Evolutionary conservation across 2,797 vertebrate species (phyloP).

Genomic region (Tapera naevia): DNA sequence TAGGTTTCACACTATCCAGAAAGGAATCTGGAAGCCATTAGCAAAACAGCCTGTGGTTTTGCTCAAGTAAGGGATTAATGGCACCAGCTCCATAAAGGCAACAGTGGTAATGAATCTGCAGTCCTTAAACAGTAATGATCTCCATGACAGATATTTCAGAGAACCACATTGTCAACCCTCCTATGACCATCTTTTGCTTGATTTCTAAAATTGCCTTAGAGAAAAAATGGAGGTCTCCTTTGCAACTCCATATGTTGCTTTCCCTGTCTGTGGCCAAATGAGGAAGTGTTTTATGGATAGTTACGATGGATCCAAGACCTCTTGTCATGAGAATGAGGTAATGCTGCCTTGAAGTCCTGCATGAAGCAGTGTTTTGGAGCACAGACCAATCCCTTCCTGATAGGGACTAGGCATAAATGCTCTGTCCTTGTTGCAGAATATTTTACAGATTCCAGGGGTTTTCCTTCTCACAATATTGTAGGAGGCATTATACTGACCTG

Average conservation of each 20-base stretch:
- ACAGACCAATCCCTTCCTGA: neutral
- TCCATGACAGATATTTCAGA: neutral
- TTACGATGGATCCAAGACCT: neutral
- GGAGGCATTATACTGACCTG: neutral
- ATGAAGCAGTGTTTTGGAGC: neutral
- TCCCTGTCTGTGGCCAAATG: neutral
- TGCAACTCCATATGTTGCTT: neutral
- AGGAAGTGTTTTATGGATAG: constrained; percentile 10
- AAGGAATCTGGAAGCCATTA: constrained; percentile 70
- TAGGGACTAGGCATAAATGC: neutral
- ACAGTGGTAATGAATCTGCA: constrained; percentile 41
- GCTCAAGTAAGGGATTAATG: constrained; percentile 59
- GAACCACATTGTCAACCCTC: neutral
- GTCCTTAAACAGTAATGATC: constrained; percentile 24
- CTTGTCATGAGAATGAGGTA: neutral
- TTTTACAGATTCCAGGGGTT: neutral
- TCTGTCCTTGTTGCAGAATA: neutral
- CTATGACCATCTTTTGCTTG: neutral
- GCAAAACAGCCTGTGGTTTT: constrained; percentile 44
- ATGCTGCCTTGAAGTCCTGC: neutral
- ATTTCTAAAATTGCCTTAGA: neutral
- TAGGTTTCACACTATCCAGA: constrained; percentile 55
- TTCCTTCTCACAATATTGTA: rapidly evolving
- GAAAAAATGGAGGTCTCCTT: neutral
- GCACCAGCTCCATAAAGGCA: constrained; percentile 29